Percentiles rank a stretch among this genome's conserved stretches.
phyloP scores from a whole-genome alignment of 2,888 invertebrate species.

The Euplexia lucipara region DNA sequence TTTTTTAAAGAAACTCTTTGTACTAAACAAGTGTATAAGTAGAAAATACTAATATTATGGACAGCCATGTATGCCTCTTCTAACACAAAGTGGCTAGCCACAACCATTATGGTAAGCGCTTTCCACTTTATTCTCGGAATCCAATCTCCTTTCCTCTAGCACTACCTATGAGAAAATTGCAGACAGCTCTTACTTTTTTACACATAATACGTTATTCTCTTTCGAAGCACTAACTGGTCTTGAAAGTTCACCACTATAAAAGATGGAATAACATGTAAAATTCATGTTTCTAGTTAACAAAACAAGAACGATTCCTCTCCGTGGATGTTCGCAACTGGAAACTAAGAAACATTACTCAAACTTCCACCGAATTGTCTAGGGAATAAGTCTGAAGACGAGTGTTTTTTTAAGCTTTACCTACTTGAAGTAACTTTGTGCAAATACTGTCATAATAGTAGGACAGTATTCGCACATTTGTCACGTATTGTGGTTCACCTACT shows the following conservation, averaged over 20 bases:
- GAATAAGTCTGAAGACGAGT: constrained; percentile 31
- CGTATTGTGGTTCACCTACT: constrained; percentile 13
- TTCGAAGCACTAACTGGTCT: constrained; percentile 40
- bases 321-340: constrained; percentile 44
- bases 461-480: constrained; percentile 2
- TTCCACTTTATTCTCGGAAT: constrained; percentile 37
- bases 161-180: constrained; percentile 29
- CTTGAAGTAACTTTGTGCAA: constrained; percentile 30
- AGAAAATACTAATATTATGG: constrained; percentile 3
- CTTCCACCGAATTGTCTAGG: constrained; percentile 51
- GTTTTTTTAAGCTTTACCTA: constrained; percentile 30
- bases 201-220: constrained; percentile 52
- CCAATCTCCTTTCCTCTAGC: constrained; percentile 33
- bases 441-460: constrained; percentile 10
- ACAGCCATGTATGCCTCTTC: not conserved
- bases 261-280: constrained; percentile 60
- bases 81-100: constrained; percentile 19
- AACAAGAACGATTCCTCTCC: constrained; percentile 54
- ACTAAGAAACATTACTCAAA: constrained; percentile 61
- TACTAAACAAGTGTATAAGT: not conserved
- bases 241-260: constrained; percentile 43
- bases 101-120: constrained; percentile 33
- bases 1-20: not conserved
- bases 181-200: constrained; percentile 36
- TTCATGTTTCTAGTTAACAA: constrained; percentile 62